Evolutionary conservation across 2,113 vertebrate species (phyloP).

Genomic region (Phaetusa simplex): DNA sequence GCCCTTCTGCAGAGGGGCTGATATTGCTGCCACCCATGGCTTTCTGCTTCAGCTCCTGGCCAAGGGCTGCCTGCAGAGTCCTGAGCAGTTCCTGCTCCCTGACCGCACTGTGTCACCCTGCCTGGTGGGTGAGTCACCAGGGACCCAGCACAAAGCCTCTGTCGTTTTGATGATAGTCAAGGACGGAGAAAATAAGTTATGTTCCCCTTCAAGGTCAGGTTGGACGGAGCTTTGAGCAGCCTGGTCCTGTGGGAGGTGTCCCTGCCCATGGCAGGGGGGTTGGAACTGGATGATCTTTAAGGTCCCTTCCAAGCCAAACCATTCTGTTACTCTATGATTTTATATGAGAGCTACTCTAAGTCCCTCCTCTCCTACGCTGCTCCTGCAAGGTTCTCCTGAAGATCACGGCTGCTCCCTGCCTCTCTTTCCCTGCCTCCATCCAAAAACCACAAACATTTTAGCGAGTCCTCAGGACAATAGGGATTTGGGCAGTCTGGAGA

Average conservation of each 20-base stretch:
- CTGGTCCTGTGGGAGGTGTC: neutral
- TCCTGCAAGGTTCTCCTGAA: neutral
- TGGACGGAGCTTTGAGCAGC: neutral
- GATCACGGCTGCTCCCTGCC: neutral
- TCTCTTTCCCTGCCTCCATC: neutral
- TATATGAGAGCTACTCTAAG: neutral
- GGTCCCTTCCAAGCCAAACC: neutral
- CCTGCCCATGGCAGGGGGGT: neutral
- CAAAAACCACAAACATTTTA: neutral
- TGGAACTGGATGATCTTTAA: neutral
- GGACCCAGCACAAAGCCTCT: neutral
- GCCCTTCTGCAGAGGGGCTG: neutral
- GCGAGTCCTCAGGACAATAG: accelerated
- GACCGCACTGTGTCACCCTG: no score
- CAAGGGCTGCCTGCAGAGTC: neutral
- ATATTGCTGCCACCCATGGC: neutral
- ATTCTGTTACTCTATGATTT: neutral
- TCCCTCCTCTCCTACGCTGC: neutral
- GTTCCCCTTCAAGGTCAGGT: neutral
- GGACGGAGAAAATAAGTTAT: neutral
- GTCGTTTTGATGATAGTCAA: neutral
- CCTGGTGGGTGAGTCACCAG: neutral
- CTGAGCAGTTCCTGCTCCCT: neutral
- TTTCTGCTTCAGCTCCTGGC: neutral
- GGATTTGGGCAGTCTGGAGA: neutral